Evolutionary conservation across 2,113 vertebrate species (phyloP).

Genomic region (Tilapia sparmanii): DNA sequence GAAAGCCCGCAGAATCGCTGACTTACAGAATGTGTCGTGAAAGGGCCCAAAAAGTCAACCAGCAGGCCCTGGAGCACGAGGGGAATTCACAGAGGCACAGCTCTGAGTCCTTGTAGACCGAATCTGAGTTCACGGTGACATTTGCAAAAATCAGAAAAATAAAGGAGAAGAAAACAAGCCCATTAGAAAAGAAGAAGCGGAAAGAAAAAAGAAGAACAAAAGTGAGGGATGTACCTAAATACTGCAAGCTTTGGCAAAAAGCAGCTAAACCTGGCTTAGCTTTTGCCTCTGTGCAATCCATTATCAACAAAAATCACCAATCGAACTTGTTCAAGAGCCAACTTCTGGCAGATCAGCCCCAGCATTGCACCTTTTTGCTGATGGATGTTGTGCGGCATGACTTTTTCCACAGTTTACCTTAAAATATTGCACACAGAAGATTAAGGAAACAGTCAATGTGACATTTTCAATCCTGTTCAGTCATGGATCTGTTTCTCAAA

Average conservation of each 20-base stretch:
- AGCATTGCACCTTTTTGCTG: neutral
- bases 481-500: neutral
- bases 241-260: neutral
- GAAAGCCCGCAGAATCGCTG: neutral
- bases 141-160: neutral
- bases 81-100: neutral
- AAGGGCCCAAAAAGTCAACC: neutral
- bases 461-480: neutral
- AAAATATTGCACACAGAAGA: neutral
- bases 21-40: neutral
- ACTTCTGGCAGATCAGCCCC: neutral
- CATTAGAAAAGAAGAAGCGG: neutral
- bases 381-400: neutral
- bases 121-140: neutral
- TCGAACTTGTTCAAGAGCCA: neutral
- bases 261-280: neutral
- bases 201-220: neutral
- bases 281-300: neutral
- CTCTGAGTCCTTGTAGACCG: neutral
- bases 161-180: neutral
- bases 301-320: neutral
- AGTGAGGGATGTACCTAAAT: neutral
- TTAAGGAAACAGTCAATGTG: neutral
- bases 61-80: neutral
- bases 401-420: neutral